These are phyloP conservation scores for Raphicerus campestris DNA, from an alignment of 2,113 vertebrate species.

Conservation along the genomic window DNA sequence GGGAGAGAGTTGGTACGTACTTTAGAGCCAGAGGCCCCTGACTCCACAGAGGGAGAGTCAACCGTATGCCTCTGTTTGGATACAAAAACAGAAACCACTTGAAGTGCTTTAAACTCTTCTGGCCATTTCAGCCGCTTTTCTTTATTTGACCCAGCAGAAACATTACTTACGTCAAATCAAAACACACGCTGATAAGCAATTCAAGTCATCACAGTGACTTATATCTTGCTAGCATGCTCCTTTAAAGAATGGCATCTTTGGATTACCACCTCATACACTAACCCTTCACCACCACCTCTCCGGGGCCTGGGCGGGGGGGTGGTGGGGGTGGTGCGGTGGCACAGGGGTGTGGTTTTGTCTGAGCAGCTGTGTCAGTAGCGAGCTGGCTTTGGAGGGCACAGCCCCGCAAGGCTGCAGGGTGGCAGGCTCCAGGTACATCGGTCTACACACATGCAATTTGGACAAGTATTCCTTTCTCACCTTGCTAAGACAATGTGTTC, in stretches of 20 bases:
- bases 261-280: background rate
- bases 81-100: background rate
- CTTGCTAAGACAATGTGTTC: background rate
- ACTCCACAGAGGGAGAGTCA: background rate
- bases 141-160: background rate
- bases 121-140: background rate
- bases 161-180: background rate
- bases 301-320: too few species aligned
- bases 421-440: background rate
- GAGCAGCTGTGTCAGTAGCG: background rate
- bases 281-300: background rate
- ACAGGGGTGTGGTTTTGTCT: background rate
- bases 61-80: background rate
- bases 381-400: background rate
- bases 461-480: background rate
- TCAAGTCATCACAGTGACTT: background rate
- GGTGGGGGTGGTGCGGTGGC: fast-evolving
- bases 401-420: fast-evolving
- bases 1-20: background rate
- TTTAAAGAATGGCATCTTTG: background rate
- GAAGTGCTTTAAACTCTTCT: background rate
- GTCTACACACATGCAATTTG: background rate
- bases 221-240: background rate
- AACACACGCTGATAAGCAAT: background rate
- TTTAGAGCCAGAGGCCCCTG: background rate